Base-by-base conservation (phyloP, 2,797 vertebrate species). In the Pseudocheirus occidentalis region DNA sequence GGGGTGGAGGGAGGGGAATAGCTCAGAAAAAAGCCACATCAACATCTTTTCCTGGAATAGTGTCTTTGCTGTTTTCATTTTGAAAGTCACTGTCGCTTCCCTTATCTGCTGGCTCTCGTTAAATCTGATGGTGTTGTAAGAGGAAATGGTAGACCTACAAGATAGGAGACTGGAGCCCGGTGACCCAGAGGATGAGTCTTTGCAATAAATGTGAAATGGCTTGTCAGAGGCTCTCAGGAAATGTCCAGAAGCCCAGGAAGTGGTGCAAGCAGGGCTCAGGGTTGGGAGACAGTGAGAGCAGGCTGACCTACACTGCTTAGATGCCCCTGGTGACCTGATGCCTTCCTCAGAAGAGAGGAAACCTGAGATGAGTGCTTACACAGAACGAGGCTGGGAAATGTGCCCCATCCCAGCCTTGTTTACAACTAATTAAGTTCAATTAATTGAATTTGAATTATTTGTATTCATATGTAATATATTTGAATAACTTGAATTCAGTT, bases 151-250 rank as follows among this genome's bases (percentile, higher is more conserved):
- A 89, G 91, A 18, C 14, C 55, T 28, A 27, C 66, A 46, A 93
- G 55, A 31, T 6, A 21, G 55, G 91, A 16, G 0, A 0, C 11
- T 11, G 0, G 16, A 59, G 3, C 0, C 13, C 28, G 13, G 50
- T 0, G 0, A 66, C 3, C 0, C 6, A 31, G 2, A 34, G 29
- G 4, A 21, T 1, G 0, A 11, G 1, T 40, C 90, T 52, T 55
- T 50, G 40, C 46, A 66, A 14, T 28, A 3, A 18, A 6, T 1
- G 16, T 14, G 5, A n/a, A 66, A 16, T 66, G 62, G 18, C 59
- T 11, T 29, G 0, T 14, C 16, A 66, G 66, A 21, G 94, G 90
- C 29, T 46, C 3, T 9, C 0, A 0, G 2, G 52, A 90, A 93
- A 28, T 28, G 29, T 52, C 27, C 50, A 31, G 0, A 0, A 5